These are phyloP conservation scores for Pollenia amentaria DNA, from an alignment of 2,888 invertebrate genomes.

Conservation along the genomic window DNA sequence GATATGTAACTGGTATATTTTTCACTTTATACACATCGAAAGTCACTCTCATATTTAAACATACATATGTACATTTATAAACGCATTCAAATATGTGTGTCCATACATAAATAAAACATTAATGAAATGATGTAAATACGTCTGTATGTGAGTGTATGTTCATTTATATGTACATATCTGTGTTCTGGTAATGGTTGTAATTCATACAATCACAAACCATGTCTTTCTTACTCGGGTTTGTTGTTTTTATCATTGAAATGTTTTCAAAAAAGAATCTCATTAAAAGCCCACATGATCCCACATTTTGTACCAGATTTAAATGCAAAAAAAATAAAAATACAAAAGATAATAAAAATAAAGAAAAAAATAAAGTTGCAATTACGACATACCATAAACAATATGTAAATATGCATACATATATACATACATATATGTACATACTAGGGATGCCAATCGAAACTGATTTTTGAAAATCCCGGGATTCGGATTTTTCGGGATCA, in stretches of 20 bases:
- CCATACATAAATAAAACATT: slow-evolving; percentile 30
- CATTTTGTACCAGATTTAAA: slow-evolving; percentile 50
- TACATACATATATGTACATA: slow-evolving; percentile 4
- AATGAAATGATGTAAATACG: slow-evolving; percentile 16
- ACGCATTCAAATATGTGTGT: slow-evolving; percentile 3
- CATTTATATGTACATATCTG: neutral
- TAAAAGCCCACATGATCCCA: slow-evolving; percentile 63
- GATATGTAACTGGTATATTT: slow-evolving; percentile 1
- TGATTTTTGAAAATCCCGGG: too few relatives aligned
- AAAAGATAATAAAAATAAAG: slow-evolving; percentile 7
- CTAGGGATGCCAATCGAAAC: too few relatives aligned
- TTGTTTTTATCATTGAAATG: neutral
- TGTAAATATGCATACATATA: slow-evolving; percentile 16
- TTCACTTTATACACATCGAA: too few relatives aligned
- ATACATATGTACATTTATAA: neutral
- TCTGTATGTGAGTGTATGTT: neutral
- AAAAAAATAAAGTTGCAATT: slow-evolving; percentile 39
- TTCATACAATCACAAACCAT: slow-evolving; percentile 27
- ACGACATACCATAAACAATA: slow-evolving; percentile 54
- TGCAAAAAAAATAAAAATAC: slow-evolving; percentile 15
- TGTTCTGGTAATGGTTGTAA: neutral
- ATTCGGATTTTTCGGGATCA: too few relatives aligned
- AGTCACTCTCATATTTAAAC: neutral
- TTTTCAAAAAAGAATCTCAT: slow-evolving; percentile 45
- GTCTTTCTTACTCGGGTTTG: neutral